Evolutionary conservation across 1,140 invertebrate species (phyloP).

Genomic region (Lineus longissimus): DNA sequence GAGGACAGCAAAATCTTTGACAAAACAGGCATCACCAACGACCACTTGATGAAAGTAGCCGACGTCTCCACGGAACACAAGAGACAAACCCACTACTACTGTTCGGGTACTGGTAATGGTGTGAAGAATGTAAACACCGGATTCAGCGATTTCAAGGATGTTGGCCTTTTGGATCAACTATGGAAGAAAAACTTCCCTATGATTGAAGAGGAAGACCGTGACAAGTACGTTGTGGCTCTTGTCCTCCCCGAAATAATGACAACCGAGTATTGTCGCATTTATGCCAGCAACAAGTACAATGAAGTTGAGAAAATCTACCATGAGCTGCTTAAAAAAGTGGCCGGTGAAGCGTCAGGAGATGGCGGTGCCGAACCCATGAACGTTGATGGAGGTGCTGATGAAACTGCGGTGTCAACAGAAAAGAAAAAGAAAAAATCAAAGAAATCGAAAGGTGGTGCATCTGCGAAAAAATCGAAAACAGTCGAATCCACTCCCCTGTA

Average conservation of each 20-base stretch:
- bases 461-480: neutral
- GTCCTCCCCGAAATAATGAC: constrained; percentile 1
- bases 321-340: neutral
- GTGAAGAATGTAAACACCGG: constrained; percentile 7
- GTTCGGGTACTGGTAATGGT: neutral
- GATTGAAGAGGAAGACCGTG: neutral
- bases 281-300: neutral
- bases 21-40: neutral
- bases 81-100: neutral
- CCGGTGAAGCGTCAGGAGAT: neutral
- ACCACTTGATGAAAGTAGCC: neutral
- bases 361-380: constrained; percentile 1
- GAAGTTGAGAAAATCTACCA: neutral
- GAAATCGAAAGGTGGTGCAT: neutral
- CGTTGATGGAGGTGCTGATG: neutral
- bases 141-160: neutral
- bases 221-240: constrained; percentile 1
- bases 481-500: neutral
- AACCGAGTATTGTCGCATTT: neutral
- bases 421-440: constrained; percentile 1
- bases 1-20: neutral
- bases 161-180: neutral
- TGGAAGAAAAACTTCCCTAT: constrained; percentile 7
- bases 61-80: constrained; percentile 1
- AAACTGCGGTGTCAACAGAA: neutral